These are phyloP conservation scores for Trissolcus japonicus DNA, from an alignment of 2,888 invertebrate species.

Conservation along the genomic window DNA sequence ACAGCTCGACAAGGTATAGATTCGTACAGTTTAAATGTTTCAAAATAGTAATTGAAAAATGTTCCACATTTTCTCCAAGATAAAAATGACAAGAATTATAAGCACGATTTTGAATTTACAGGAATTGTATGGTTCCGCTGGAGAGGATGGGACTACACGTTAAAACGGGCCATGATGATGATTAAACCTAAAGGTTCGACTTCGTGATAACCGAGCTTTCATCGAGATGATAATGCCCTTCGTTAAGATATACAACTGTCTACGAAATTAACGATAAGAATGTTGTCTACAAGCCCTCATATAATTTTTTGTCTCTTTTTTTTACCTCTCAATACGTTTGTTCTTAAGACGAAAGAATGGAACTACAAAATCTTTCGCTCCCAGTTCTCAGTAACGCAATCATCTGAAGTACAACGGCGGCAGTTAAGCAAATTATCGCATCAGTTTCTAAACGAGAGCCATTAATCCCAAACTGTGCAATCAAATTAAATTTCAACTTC, in stretches of 20 bases:
- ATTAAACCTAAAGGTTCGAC: conserved; percentile 87
- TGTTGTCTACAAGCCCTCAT: conserved; percentile 51
- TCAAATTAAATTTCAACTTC: neutral
- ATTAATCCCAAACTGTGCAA: neutral
- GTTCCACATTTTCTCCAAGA: neutral
- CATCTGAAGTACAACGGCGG: conserved; percentile 16
- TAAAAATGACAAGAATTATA: neutral
- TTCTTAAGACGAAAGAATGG: conserved; percentile 50
- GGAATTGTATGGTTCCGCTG: conserved; percentile 97
- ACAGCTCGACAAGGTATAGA: conserved; percentile 89
- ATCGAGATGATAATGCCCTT: conserved; percentile 55
- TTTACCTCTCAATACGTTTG: conserved; percentile 32
- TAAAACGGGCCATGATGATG: conserved; percentile 94
- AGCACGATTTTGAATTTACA: conserved; percentile 67
- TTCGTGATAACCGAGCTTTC: conserved; percentile 64
- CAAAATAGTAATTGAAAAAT: neutral
- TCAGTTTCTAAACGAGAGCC: conserved; percentile 9
- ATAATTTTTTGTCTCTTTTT: conserved; percentile 17
- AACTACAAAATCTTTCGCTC: conserved; percentile 50
- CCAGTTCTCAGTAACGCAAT: conserved; percentile 36
- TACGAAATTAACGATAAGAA: conserved; percentile 54
- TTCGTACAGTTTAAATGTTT: no score
- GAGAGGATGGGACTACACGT: conserved; percentile 96
- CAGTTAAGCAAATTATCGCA: conserved; percentile 30
- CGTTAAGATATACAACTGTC: conserved; percentile 56